Conservation (phyloP, 2,888 invertebrate species). For the Caenorhabditis sp. region DNA sequence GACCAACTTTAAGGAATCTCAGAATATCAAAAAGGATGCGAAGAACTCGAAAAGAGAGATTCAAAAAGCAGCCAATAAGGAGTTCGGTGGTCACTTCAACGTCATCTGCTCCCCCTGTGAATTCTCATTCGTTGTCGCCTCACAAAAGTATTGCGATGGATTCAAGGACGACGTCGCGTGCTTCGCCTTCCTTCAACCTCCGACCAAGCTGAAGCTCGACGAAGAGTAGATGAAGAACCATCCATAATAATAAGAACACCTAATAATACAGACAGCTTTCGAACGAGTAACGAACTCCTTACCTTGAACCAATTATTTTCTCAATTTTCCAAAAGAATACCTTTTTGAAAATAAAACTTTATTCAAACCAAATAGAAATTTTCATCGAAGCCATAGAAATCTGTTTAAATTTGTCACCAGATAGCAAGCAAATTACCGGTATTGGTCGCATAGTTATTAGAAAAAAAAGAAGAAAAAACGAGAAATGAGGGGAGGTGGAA, state of each 20-base stretch:
- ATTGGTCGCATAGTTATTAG: conserved; percentile 46
- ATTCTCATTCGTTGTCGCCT: conserved; percentile 73
- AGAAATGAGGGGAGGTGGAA: conserved; percentile 8
- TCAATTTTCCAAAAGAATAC: background rate
- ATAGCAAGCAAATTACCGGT: conserved; percentile 60
- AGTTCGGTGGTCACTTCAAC: conserved; percentile 73
- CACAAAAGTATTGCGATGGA: conserved; percentile 74
- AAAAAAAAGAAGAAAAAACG: conserved; percentile 2
- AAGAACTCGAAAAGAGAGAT: conserved; percentile 79
- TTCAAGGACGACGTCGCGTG: conserved; percentile 72
- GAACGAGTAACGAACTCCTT: background rate
- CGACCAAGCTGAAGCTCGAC: conserved; percentile 59
- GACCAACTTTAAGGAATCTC: conserved; percentile 14
- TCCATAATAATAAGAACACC: conserved; percentile 15
- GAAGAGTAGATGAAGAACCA: conserved; percentile 20
- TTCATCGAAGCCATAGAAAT: conserved; percentile 56
- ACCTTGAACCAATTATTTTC: conserved; percentile 15
- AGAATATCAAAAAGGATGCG: conserved; percentile 79
- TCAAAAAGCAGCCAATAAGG: conserved; percentile 80
- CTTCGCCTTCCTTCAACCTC: conserved; percentile 70
- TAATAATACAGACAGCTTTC: conserved; percentile 30
- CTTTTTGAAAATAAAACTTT: background rate
- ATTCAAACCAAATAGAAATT: conserved; percentile 18
- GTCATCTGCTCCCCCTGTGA: conserved; percentile 75
- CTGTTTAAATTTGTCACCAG: conserved; percentile 50